Base-by-base conservation (phyloP, 2,888 invertebrate species). In the Nycteola revayana region DNA sequence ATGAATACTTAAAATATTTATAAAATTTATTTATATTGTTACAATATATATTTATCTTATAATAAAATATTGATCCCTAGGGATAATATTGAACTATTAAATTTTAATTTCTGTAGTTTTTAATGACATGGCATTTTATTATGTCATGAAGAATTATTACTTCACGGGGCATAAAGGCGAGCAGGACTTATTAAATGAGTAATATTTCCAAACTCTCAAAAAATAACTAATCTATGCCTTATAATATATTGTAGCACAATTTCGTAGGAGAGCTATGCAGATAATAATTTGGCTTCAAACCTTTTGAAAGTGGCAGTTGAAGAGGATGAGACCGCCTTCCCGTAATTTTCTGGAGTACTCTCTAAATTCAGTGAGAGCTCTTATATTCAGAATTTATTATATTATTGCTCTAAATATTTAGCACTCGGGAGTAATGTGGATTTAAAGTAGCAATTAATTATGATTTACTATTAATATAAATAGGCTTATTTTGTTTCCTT, bases 311-410 rank as follows among this genome's bases (percentile, higher is more conserved):
- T 73, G 75, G 74, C 73, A 69, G 75, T 53, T 75, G 61, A 71
- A 85, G 84, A 60, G 82, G 82, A 72, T 72, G 70, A 75, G 78
- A 71, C 80, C 74, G 75, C 73, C 82, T 79, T 77, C 70, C 75
- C 75, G 76, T 84, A 84, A 87, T 86, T 82, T 85, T 82, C 78
- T 85, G 76, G 71, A 85, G 85, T 74, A 66, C 65, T 64, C 84
- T 81, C 66, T 64, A 70, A 74, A 78, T 77, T 73, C 75, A 78
- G 66, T 72, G 69, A 83, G 83, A 71, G 81, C 61, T 71, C 86
- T 87, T 78, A 78, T 79, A 76, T 76, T 78, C 70, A 54, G 75
- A 84, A 87, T 88, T 86, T 87, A 86, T 86, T 83, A 85, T 85
- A 84, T 84, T 77, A 75, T 71, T 72, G 75, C 74, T 75, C 75